A percentile compares a stretch with the other conserved stretches of the same genome.
Conservation (phyloP, 2,888 invertebrate species). For the Synergus itoensis region DNA sequence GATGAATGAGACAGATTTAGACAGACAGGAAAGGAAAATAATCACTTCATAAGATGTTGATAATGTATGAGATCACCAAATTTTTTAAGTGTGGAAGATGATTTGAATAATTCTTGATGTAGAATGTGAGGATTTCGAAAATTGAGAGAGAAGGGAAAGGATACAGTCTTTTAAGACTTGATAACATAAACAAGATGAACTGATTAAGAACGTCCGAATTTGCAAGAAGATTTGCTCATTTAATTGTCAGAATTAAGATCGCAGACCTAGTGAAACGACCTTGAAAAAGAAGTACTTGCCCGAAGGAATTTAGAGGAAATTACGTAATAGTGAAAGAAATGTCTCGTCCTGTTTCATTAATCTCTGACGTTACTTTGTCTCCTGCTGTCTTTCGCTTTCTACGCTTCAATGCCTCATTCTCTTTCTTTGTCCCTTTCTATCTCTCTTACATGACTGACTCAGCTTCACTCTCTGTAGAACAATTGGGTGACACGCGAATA, state of each 20-base stretch:
- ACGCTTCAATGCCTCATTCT: conserved; percentile 19
- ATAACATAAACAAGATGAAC: not conserved
- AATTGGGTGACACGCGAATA: conserved; percentile 60
- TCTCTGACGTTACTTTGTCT: conserved; percentile 23
- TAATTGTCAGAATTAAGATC: not conserved
- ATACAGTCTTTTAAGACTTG: not conserved
- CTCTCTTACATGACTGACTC: conserved; percentile 53
- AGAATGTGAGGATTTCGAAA: not conserved
- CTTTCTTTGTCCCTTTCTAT: not conserved
- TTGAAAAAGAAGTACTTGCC: conserved; percentile 8
- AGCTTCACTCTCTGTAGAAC: conserved; percentile 56
- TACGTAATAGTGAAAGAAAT: conserved; percentile 26
- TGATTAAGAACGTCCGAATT: not conserved
- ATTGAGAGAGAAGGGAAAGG: conserved; percentile 1
- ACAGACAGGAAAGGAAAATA: not conserved
- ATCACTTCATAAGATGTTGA: not conserved
- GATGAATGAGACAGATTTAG: not conserved
- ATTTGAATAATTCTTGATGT: not conserved
- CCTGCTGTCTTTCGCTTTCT: conserved; percentile 25
- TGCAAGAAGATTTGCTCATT: too few species aligned
- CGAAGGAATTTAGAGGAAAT: conserved; percentile 26
- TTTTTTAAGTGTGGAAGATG: not conserved
- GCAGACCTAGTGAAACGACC: conserved; percentile 19
- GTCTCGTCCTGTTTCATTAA: conserved; percentile 23
- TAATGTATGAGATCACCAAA: not conserved